phyloP scores from a whole-genome alignment of 2,888 invertebrate species.

The Helleia helle region DNA sequence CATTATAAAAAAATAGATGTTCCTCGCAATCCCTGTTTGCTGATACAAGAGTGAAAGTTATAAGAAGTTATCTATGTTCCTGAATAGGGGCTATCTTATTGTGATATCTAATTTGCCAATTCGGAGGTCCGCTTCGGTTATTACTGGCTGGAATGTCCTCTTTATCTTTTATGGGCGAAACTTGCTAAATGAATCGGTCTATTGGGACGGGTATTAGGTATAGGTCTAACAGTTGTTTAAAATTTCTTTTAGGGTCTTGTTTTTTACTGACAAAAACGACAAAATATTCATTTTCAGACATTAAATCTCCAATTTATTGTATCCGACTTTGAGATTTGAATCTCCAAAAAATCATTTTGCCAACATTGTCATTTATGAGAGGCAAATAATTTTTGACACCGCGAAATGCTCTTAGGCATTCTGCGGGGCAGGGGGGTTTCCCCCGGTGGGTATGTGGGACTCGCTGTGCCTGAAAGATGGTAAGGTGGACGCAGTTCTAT shows the following conservation, averaged over 20 bases:
- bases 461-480: no score
- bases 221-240: background rate
- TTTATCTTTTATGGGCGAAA: slow-evolving; percentile 69
- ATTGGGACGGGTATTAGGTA: slow-evolving; percentile 53
- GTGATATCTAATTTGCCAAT: slow-evolving; percentile 26
- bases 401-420: no score
- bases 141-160: slow-evolving; percentile 68
- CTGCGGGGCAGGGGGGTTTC: no score
- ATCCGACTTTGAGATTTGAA: no score
- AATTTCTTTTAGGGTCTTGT: background rate
- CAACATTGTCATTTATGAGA: no score
- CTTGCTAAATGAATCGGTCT: slow-evolving; percentile 49
- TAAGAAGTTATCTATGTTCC: slow-evolving; percentile 7
- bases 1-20: background rate
- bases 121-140: slow-evolving; percentile 60
- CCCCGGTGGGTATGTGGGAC: no score
- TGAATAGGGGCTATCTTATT: slow-evolving; percentile 1
- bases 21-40: background rate
- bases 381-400: no score
- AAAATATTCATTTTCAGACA: no score
- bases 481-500: no score
- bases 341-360: no score
- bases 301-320: no score
- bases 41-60: slow-evolving; percentile 1
- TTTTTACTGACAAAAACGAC: no score